Evolutionary conservation across 2,888 invertebrate species (phyloP), one percentile per base, ranked within the genome.

Genomic region (Leptopilina syphax): DNA sequence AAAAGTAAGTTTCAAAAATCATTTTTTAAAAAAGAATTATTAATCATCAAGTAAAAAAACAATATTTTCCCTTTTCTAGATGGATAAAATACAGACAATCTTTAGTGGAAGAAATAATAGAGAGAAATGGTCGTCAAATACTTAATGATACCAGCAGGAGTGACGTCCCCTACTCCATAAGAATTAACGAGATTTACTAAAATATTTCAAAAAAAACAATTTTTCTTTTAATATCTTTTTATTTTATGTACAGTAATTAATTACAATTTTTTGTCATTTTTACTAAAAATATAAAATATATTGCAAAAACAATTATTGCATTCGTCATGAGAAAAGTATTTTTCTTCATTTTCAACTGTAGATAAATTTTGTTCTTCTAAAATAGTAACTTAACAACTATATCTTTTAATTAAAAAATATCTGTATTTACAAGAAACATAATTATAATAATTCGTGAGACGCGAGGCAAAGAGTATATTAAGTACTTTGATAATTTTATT

Each of bases 101-200:
- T 80, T 87, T 94, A 67, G 92, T 94, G 0, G 87, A 92, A 6
- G 93, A 94, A 77, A 92, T 94, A 24, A 88, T 94, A n/a, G n/a
- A 1, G 13, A 90, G 91, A 2, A 91, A 80, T 50, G 86, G 93
- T 13, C 93, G 92, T 79, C 93, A 92, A 76, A 91, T 93, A 18
- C 93, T 92, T 78, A 94, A 94, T 87, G 93, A 92, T 87, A 95
- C 95, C 9, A 93, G 93, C 0, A 91, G 94, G 9, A 94, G 95
- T 79, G 95, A 95, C 77, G 94, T 95, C 13, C 95, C 95, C 0
- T 95, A 95, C 86, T 94, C 94, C 54, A 94, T 95, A 80, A 92
- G 95, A 34, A 93, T 95, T 89, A 93, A 93, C 76, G 94, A 94
- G 87, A 34, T 73, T 54, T 73, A 3, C 8, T 34, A 57, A 50